phyloP scores from a whole-genome alignment of 2,113 vertebrate genomes.

The Riparia riparia region DNA sequence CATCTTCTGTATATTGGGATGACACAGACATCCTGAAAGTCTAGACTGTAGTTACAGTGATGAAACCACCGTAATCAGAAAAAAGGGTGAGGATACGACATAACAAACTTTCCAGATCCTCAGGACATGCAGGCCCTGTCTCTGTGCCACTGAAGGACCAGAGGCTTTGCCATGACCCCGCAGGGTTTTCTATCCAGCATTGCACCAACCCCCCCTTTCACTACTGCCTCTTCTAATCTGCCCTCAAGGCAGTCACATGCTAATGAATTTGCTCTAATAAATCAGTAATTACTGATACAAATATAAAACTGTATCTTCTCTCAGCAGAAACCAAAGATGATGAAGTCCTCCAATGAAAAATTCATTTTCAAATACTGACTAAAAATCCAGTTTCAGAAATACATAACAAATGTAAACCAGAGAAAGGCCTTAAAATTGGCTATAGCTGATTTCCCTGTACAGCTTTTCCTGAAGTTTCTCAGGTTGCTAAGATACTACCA shows the following conservation, averaged over 20 bases:
- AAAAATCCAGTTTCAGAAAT: neutral
- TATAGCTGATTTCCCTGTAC: neutral
- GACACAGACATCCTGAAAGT: neutral
- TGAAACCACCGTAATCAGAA: neutral
- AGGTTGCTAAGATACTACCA: slow-evolving; percentile 59
- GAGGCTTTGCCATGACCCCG: neutral
- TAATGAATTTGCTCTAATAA: neutral
- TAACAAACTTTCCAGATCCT: neutral
- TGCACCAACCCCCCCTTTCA: neutral
- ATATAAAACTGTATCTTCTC: neutral
- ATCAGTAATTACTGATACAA: neutral
- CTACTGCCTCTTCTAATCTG: neutral
- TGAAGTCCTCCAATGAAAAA: neutral
- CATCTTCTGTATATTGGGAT: neutral
- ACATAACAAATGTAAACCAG: neutral
- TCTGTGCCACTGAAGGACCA: neutral
- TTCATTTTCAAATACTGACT: neutral
- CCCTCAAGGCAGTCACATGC: neutral
- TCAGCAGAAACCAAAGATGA: neutral
- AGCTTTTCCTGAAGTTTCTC: neutral
- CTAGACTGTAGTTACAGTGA: neutral
- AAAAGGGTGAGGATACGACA: neutral
- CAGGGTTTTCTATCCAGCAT: neutral
- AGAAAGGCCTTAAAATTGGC: neutral
- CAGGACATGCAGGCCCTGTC: neutral